Percentiles rank a stretch among this genome's conserved stretches.
phyloP scores from a whole-genome alignment of 2,888 invertebrate species.

The Cheilosia vulpina region DNA sequence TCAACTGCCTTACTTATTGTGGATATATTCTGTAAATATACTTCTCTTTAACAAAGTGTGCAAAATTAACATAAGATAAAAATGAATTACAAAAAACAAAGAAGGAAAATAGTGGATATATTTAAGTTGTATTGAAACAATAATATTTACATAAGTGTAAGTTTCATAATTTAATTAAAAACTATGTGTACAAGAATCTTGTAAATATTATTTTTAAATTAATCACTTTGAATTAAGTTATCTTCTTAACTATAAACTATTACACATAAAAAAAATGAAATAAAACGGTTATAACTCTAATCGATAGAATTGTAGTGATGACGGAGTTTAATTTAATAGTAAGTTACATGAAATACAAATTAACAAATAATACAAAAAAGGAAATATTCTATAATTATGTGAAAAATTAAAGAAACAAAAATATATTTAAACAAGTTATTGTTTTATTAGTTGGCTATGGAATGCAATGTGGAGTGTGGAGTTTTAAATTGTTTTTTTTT shows the following conservation, averaged over 20 bases:
- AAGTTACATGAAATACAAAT: slow-evolving; percentile 48
- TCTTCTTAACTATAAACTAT: slow-evolving; percentile 47
- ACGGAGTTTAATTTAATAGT: slow-evolving; percentile 49
- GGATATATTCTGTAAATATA: slow-evolving; percentile 67
- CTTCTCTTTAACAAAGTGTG: slow-evolving; percentile 48
- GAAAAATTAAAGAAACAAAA: slow-evolving; percentile 62
- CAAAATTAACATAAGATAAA: slow-evolving; percentile 56
- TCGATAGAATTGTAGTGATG: slow-evolving; percentile 61
- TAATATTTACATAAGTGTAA: slow-evolving; percentile 29
- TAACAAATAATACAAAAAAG: slow-evolving; percentile 56
- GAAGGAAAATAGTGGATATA: slow-evolving; percentile 1
- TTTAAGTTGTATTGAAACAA: slow-evolving; percentile 16
- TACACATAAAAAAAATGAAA: slow-evolving; percentile 33
- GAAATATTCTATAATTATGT: slow-evolving; percentile 51
- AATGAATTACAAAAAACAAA: slow-evolving; percentile 1
- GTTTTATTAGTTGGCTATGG: background rate
- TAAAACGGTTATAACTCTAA: slow-evolving; percentile 56
- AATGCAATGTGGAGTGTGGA: too few species aligned
- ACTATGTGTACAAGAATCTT: slow-evolving; percentile 36
- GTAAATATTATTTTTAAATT: slow-evolving; percentile 65
- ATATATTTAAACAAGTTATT: slow-evolving; percentile 43
- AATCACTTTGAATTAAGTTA: slow-evolving; percentile 46
- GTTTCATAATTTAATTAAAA: slow-evolving; percentile 51
- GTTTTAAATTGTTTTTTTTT: too few species aligned
- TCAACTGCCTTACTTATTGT: slow-evolving; percentile 74